phyloP scores from a whole-genome alignment of 2,113 vertebrate genomes.

The Poecile atricapillus region DNA sequence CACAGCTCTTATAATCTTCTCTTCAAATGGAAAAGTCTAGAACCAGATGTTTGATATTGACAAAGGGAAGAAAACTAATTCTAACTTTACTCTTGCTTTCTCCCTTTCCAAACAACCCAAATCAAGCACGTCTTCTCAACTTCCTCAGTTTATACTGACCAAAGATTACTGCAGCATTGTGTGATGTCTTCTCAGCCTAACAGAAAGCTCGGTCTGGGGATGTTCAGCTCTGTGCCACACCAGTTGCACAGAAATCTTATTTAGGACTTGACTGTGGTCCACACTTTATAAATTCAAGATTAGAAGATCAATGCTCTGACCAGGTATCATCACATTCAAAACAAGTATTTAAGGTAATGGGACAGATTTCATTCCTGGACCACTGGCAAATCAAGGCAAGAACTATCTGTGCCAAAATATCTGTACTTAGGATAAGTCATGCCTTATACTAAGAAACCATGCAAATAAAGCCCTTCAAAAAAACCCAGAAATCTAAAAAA shows the following conservation, averaged over 20 bases:
- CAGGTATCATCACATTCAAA: background rate
- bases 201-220: background rate
- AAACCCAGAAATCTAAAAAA: no score
- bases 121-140: background rate
- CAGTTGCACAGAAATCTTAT: background rate
- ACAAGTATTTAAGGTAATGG: background rate
- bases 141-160: background rate
- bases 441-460: rapidly evolving
- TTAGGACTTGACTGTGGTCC: background rate
- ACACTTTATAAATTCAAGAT: background rate
- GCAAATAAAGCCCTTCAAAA: background rate
- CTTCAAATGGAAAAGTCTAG: background rate
- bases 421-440: no score
- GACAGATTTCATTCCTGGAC: background rate
- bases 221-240: background rate
- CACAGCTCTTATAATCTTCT: background rate
- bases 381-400: background rate
- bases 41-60: background rate
- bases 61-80: background rate
- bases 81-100: background rate
- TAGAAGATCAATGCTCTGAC: background rate
- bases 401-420: background rate
- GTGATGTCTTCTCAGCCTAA: background rate
- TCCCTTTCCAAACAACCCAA: background rate
- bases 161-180: background rate